Evolutionary conservation across 92 coral and sea anemone genomes (phyloP), one percentile per base, ranked within the genome.

Genomic region (Paragorgia papillata): DNA sequence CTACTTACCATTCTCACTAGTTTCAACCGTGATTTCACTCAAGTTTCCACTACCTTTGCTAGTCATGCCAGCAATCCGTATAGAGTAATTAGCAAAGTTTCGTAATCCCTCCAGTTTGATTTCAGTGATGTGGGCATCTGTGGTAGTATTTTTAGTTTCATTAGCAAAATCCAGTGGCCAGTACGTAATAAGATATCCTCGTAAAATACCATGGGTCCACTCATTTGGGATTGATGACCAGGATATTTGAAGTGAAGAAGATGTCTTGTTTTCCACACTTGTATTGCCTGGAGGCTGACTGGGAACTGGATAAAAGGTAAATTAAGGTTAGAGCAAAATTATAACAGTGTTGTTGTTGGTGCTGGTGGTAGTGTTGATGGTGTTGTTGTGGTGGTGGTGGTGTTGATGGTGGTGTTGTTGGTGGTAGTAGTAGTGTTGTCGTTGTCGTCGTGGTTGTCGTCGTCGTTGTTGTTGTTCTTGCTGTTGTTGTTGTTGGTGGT

Each of bases 1-100:
- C 9, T 14, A 78, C 97, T 84, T 86, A 89, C 97, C 75, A 22
- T 85, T 82, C 33, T 91, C 97, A 46, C 80, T 85, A 2, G 94
- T 91, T 1, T 61, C 24, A 26, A 86, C 82, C 2, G 15, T 63
- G 18, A 37, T 34, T 9, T 32, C 61, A 76, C 89, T 86, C 4
- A 78, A 46, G 20, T 64, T 76, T 0, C 97, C 97, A 44, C 81
- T 80, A 17, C 94, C 97, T 54, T 81, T 85, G 8, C 37, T 56
- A 20, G 97, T 89, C 57, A 82, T 86, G 2, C 94, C 94, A 10
- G 85, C 80, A 25, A 92, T 34, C 53, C 88, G 74, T 24, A 85
- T 74, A 61, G 81, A 59, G 69, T 92, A 92, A 59, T 62, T 44
- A 2, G 89, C 86, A 39, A 80, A 86, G 39, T 85, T 73, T 34